These are phyloP conservation scores for Polia nebulosa DNA, from an alignment of 2,888 invertebrate species.

Conservation along the genomic window DNA sequence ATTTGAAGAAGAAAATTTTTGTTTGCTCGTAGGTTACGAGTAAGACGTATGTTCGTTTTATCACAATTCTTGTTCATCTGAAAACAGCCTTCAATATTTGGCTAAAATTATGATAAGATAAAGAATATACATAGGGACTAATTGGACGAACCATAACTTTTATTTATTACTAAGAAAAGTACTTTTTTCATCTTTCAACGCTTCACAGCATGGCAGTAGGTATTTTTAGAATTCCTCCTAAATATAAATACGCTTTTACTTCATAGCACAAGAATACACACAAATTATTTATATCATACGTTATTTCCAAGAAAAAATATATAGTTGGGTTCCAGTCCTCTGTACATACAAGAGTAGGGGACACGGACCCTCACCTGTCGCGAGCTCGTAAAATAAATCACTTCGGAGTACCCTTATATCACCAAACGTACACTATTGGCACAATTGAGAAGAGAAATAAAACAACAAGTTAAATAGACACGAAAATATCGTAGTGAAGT, in stretches of 20 bases:
- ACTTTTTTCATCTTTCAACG: not conserved
- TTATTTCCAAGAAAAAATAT: constrained; percentile 55
- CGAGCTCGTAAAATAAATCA: constrained; percentile 76
- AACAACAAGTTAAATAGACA: constrained; percentile 52
- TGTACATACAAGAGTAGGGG: constrained; percentile 60
- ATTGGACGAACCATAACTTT: not conserved
- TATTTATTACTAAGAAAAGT: not conserved
- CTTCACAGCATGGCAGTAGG: not conserved
- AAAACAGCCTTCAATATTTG: not conserved
- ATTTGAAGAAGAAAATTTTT: too few species aligned
- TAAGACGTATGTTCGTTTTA: too few species aligned
- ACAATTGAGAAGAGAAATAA: constrained; percentile 71
- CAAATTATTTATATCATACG: constrained; percentile 35
- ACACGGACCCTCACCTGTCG: constrained; percentile 64
- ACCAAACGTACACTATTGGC: constrained; percentile 68
- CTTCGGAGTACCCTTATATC: constrained; percentile 67
- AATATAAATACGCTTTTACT: constrained; percentile 11
- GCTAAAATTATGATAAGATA: not conserved
- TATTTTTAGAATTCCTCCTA: not conserved
- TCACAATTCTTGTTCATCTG: too few species aligned
- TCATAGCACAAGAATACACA: constrained; percentile 8
- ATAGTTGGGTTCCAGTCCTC: constrained; percentile 24
- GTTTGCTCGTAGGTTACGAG: too few species aligned
- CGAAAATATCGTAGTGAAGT: not conserved
- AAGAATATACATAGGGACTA: not conserved